A percentile compares a stretch with the other conserved stretches of the same genome.
These are phyloP conservation scores for Tenodera sinensis DNA, from an alignment of 2,888 invertebrate species.

Conservation along the genomic window DNA sequence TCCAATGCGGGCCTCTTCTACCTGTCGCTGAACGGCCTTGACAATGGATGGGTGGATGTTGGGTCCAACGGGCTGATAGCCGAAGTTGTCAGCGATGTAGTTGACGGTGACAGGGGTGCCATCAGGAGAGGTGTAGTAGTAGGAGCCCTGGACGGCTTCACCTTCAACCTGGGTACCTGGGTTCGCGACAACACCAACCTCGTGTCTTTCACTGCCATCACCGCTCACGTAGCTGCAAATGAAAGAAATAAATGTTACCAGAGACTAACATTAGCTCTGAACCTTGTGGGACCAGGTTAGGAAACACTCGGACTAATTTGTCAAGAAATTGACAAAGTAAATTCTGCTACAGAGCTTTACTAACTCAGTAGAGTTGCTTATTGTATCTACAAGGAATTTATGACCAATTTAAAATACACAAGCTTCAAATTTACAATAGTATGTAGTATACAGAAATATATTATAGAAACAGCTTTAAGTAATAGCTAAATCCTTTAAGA, in stretches of 20 bases:
- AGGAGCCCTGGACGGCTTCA: conserved; percentile 27
- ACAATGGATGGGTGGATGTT: conserved; percentile 27
- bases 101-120: conserved; percentile 28
- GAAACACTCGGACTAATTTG: no score
- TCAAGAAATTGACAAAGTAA: no score
- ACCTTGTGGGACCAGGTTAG: no score
- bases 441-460: no score
- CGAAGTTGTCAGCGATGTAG: conserved; percentile 33
- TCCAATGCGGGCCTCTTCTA: conserved; percentile 21
- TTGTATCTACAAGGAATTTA: no score
- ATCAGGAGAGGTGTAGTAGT: conserved; percentile 29
- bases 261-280: no score
- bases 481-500: no score
- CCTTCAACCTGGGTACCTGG: conserved; percentile 37
- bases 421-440: no score
- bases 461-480: no score
- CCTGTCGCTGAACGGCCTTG: conserved; percentile 28
- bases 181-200: conserved; percentile 35
- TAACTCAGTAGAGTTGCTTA: no score
- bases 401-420: no score
- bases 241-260: not conserved
- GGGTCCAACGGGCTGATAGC: conserved; percentile 31
- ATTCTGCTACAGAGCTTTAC: no score
- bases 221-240: conserved; percentile 38
- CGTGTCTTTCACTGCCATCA: conserved; percentile 38